Evolutionary conservation across 2,888 invertebrate species (phyloP).

Genomic region (Nemapogon koenigi): DNA sequence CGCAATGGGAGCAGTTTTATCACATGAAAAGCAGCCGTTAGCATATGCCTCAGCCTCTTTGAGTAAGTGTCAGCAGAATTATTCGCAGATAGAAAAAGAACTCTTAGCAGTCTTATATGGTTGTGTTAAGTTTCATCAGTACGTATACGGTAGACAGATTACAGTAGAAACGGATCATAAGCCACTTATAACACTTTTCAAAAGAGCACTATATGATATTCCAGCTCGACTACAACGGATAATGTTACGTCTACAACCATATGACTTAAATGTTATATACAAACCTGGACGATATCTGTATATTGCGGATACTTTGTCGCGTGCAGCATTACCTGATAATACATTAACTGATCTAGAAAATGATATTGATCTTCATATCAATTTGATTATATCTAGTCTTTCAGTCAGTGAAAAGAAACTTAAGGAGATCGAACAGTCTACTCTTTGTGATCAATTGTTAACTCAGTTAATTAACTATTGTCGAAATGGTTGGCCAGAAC

Average conservation of each 20-base stretch:
- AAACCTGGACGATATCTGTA: slow-evolving; percentile 21
- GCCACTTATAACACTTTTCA: slow-evolving; percentile 21
- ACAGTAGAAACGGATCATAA: slow-evolving; percentile 22
- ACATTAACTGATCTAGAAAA: no score
- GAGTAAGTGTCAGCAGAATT: slow-evolving; percentile 15
- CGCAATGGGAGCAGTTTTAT: slow-evolving; percentile 17
- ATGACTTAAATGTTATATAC: slow-evolving; percentile 19
- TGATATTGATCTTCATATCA: no score
- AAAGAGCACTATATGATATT: slow-evolving; percentile 17
- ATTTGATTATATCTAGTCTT: no score
- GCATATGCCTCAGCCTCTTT: slow-evolving; percentile 19
- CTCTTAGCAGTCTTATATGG: slow-evolving; percentile 17
- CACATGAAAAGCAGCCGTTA: slow-evolving; percentile 19
- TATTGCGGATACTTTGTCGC: slow-evolving; percentile 23
- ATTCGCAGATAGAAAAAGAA: slow-evolving; percentile 20
- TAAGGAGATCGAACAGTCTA: no score
- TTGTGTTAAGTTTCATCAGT: slow-evolving; percentile 17
- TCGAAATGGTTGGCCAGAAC: no score
- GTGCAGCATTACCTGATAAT: slow-evolving; percentile 15
- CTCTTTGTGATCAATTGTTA: no score
- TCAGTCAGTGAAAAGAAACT: no score
- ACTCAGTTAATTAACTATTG: no score
- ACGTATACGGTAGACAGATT: slow-evolving; percentile 10
- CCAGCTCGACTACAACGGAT: slow-evolving; percentile 21
- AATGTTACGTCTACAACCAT: slow-evolving; percentile 19